Percentiles rank a stretch among this genome's conserved stretches.
Conservation (phyloP, 2,797 vertebrate species). For the Malurus splendens region DNA sequence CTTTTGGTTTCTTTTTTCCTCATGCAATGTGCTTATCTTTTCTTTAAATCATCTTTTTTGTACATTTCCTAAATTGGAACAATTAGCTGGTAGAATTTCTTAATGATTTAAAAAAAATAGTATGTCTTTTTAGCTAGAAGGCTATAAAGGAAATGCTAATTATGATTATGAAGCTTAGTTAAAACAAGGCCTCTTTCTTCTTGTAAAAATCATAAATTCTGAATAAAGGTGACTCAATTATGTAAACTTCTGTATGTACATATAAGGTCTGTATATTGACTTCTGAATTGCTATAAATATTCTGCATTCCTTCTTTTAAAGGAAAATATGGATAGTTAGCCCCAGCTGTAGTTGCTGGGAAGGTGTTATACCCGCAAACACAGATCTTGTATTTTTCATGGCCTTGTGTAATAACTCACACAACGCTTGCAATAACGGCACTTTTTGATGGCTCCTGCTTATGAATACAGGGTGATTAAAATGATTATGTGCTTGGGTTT, state of each 20-base stretch:
- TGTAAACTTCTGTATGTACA: accelerated
- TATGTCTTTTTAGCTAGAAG: background rate
- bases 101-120: background rate
- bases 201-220: background rate
- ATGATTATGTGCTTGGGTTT: background rate
- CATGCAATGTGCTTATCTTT: background rate
- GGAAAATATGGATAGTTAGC: background rate
- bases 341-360: background rate
- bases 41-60: background rate
- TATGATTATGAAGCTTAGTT: background rate
- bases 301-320: background rate
- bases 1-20: background rate
- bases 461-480: background rate
- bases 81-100: background rate
- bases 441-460: background rate
- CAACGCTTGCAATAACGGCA: background rate
- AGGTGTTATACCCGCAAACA: background rate
- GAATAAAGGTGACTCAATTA: background rate
- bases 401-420: background rate
- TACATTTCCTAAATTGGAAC: background rate
- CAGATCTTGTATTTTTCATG: background rate
- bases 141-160: background rate
- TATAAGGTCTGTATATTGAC: background rate
- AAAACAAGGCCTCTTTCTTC: background rate
- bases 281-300: background rate